These are phyloP conservation scores for Apteryx owenii DNA, from an alignment of 2,113 vertebrate genomes.

Conservation along the genomic window DNA sequence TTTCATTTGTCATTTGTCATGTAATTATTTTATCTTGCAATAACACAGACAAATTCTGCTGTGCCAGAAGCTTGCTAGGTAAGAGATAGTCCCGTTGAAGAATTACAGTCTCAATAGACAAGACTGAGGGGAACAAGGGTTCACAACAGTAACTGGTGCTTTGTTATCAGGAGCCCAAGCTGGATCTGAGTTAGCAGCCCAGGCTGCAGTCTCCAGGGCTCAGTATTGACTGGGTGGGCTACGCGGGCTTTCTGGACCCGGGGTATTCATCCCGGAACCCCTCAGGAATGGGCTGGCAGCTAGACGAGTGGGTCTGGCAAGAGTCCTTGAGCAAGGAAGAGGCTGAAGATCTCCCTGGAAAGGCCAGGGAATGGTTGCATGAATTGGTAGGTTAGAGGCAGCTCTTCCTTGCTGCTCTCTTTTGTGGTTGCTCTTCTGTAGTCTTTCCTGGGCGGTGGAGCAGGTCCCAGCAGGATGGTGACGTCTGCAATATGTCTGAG, in stretches of 20 bases:
- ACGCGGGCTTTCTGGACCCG: neutral
- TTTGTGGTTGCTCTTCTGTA: neutral
- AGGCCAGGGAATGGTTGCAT: neutral
- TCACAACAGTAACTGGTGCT: neutral
- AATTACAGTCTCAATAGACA: neutral
- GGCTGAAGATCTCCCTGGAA: fast-evolving
- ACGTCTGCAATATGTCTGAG: neutral
- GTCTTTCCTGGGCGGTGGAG: fast-evolving
- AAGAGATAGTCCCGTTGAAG: neutral
- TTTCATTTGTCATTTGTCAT: neutral
- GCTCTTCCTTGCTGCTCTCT: neutral
- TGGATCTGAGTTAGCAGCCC: neutral
- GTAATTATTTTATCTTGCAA: neutral
- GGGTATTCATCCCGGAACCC: neutral
- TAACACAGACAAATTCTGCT: neutral
- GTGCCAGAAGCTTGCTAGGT: neutral
- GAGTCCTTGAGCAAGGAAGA: neutral
- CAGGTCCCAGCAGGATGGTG: neutral
- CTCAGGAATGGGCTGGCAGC: neutral
- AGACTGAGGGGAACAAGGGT: neutral
- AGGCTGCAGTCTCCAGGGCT: neutral
- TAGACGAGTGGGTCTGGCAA: neutral
- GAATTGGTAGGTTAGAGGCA: fast-evolving
- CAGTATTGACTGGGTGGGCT: neutral
- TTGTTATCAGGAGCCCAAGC: neutral